Percentiles rank a stretch among this genome's conserved stretches.
Evolutionary conservation across 64 coral and sea anemone genomes (phyloP).

Genomic region (Trachythela sp.): DNA sequence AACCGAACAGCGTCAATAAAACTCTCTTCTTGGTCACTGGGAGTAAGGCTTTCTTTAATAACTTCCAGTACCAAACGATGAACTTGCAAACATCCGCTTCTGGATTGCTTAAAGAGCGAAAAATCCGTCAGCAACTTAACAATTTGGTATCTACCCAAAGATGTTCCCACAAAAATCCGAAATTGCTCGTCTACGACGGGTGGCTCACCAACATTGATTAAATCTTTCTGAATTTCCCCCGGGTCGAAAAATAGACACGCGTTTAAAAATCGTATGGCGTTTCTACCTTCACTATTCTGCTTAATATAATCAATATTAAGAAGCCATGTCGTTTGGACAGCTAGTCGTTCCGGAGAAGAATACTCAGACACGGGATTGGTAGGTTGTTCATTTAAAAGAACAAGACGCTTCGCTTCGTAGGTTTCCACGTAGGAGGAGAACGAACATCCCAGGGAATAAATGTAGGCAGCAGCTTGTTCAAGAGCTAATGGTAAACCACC

Average conservation of each 20-base stretch:
- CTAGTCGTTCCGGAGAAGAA: constrained; percentile 23
- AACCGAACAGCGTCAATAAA: neutral
- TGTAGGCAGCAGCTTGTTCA: constrained; percentile 54
- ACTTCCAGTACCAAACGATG: neutral
- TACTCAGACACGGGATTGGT: constrained; percentile 25
- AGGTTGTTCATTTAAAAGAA: constrained; percentile 10
- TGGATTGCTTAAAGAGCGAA: no score
- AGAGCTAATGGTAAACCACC: constrained; percentile 47
- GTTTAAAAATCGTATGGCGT: neutral
- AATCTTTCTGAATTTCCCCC: constrained; percentile 43
- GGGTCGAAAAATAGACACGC: neutral
- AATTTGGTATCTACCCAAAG: neutral
- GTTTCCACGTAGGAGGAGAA: constrained; percentile 17
- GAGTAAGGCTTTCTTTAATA: neutral
- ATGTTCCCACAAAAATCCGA: neutral
- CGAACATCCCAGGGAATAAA: neutral
- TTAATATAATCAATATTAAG: constrained; percentile 49
- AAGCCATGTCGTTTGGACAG: constrained; percentile 52
- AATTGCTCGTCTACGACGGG: neutral
- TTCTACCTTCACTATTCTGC: neutral
- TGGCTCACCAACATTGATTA: neutral
- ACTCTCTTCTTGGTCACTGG: neutral
- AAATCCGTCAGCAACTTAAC: no score
- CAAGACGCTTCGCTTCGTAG: neutral
- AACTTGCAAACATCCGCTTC: no score